Conservation (phyloP, 2,888 invertebrate genomes). For the Nysson spinosus region DNA sequence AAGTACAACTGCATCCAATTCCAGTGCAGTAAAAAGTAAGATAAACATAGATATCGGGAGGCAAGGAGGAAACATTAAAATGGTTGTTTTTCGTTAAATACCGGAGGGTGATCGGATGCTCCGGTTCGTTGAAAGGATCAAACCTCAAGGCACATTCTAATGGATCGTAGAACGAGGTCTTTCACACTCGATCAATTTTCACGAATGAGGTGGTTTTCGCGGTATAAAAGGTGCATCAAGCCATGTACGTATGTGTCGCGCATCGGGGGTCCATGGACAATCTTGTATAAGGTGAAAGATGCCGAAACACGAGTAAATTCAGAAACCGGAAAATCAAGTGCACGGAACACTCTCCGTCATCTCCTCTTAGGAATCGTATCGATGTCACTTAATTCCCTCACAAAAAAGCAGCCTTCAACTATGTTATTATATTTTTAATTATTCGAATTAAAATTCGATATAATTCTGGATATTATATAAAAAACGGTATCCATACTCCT, state of each 20-base stretch:
- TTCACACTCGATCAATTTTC: conserved; percentile 72
- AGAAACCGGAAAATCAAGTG: conserved; percentile 10
- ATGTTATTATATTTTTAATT: too few species aligned
- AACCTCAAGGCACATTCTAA: conserved; percentile 58
- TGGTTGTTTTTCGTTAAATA: too few species aligned
- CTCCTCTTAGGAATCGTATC: background rate
- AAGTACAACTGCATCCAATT: too few species aligned
- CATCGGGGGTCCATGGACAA: conserved; percentile 42
- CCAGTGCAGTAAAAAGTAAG: too few species aligned
- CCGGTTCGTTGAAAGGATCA: conserved; percentile 60
- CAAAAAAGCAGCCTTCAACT: too few species aligned
- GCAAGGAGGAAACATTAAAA: too few species aligned
- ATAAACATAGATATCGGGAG: background rate
- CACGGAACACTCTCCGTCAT: background rate
- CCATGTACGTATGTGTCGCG: conserved; percentile 57
- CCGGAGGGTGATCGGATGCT: conserved; percentile 53
- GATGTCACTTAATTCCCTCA: background rate
- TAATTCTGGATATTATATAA: too few species aligned
- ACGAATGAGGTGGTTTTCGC: conserved; percentile 68
- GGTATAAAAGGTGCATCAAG: conserved; percentile 72
- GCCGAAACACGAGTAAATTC: conserved; percentile 35
- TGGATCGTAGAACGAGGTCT: conserved; percentile 62
- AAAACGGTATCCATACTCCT: too few species aligned
- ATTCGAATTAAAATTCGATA: too few species aligned
- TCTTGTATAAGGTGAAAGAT: conserved; percentile 35